Base-by-base conservation (phyloP, 2,797 vertebrate species). In the Megalops cyprinoides region DNA sequence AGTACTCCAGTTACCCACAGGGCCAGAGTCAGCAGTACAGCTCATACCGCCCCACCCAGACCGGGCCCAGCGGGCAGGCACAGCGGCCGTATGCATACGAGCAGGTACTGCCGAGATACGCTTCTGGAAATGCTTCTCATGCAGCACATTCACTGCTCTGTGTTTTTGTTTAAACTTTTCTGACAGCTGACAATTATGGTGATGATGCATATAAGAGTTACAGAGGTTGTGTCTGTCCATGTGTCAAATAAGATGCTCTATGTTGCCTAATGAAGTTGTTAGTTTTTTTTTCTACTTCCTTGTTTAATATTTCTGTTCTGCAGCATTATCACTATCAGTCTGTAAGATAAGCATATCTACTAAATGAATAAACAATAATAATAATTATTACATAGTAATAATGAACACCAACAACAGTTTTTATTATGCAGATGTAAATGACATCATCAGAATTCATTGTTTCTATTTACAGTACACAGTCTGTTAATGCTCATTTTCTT, bases 1-100 rank as follows among this genome's bases (percentile, higher is more conserved):
- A 99, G 91, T 99, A 97, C 90, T 91, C 97, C 80, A 94, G 97
- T 92, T 99, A 98, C 92, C 98, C 97, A 82, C 97, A 97, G 87
- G 95, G 96, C 69, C 97, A 97, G 87, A 95, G 94, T 83, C 97
- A 98, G 88, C 97, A 97, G 87, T 99, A 97, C 1, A 92, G 96
- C 14, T 95, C 95, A 81, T 99, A 98, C 90, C 93, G 97, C 87
- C 90, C 96, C 1, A 91, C 97, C 44, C 97, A 98, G 89, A 95
- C 95, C 0, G 96, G 93, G 37, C 93, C 97, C 0, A 93, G 94
- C 0, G 91, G 93, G 76, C 98, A 96, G 90, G 90, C 97, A 79
- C 97, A 97, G 92, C 96, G 97, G 90, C 92, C 97, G 12, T 98
- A 97, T 0, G 90, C 95, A 83, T 98, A 98, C 1, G 97, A 99